Base-by-base conservation (phyloP, 2,113 vertebrate species). In the Holacanthus passer region DNA sequence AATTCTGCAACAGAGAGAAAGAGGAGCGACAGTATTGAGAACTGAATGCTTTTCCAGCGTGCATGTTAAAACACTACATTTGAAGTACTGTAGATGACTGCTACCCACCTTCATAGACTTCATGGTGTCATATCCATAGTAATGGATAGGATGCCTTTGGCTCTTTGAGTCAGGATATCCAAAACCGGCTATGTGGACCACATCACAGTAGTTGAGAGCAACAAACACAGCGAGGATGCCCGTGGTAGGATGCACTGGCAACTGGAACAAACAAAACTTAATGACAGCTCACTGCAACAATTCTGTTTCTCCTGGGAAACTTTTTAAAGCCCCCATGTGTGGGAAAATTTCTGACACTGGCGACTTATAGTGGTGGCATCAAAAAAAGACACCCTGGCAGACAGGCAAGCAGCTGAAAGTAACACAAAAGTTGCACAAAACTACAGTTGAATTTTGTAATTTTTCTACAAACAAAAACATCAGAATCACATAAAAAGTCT, bases 131-230 rank as follows among this genome's bases (percentile, higher is more conserved):
- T 95, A 91, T 77, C 97, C 97, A 0, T 97, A 99, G 91, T 99
- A 99, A 80, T 99, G 97, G 24, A 99, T 97, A 4, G 96, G 96
- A 16, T 96, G 94, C 59, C 91, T 96, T 82, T 92, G 96, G 84
- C 95, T 95, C 37, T 81, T 87, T 27, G 77, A 72, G 0, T 91
- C 90, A 0, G 98, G 98, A 84, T 99, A 99, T 74, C 98, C 98
- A 2, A 99, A 99, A 63, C 98, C 98, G 0, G 97, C 97, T 0
- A 99, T 86, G 69, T 97, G 96, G 62, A 99, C 97, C 76, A 96
- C 73, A 58, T 99, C 97, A 0, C 98, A 99, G 89, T 98, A 97
- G 92, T 98, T 97, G 59, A 99, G 95, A 0, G 98, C 97, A 82
- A 98, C 86, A 13, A 97, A 97, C 88, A 99, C 95, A 63, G 97